Base-by-base conservation (phyloP, 2,797 vertebrate genomes). In the Typhlichthys eigenmanni region DNA sequence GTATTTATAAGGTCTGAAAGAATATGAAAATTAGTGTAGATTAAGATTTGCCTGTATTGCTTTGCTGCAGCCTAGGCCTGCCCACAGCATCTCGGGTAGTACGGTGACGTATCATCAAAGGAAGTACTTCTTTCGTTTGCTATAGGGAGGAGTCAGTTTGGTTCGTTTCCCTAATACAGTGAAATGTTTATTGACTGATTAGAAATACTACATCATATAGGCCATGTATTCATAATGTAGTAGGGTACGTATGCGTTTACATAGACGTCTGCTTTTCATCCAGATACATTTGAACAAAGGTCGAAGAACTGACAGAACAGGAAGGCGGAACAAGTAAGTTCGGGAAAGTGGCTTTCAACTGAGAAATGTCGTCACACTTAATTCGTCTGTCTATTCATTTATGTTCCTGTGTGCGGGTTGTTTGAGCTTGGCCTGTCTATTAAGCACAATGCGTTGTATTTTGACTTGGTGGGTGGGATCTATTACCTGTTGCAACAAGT, bases 251-350 rank as follows among this genome's bases (percentile, higher is more conserved):
- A 2, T 43, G 38, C 38, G 38, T 43, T 43, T 43, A 43, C 9
- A 9, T 43, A 43, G 38, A 43, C 38, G 9, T 43, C 38, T 43
- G 9, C 38, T 43, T 43, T 8, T 8, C 38, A 43, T 43, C 38
- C 9, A 43, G 38, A 43, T 10, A 43, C 70, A 59, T 58, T 73
- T 58, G 67, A 57, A 47, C 38, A 66, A 74, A 76, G 67, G 64
- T 76, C 85, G 74, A 82, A 77, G 81, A 79, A 61, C 43, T 74
- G 65, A 60, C 68, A 71, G 79, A 80, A 84, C 85, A 89, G 88
- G 87, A 91, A 92, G 90, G 85, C 89, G 90, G 91, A 94, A 93
- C 90, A 91, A 92, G 91, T 92, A 91, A 93, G 92, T 93, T 92
- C 81, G 66, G 55, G 66, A 86, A 88, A 88, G 89, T 90, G 64